Conservation (phyloP, 2,888 invertebrate species). For the Sclerodermus sp. region DNA sequence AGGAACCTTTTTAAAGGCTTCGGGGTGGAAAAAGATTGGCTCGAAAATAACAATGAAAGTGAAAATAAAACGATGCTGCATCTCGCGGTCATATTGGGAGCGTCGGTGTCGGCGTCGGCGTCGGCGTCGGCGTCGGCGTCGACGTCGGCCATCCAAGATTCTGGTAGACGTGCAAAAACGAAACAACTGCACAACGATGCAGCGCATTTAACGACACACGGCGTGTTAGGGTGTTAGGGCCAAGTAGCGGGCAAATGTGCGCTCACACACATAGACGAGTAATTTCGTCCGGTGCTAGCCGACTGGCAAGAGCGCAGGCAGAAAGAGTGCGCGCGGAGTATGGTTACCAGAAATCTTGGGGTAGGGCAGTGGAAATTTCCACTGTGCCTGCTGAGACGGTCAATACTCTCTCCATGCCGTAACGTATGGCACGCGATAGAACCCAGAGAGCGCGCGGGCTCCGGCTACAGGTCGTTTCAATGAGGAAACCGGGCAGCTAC, state of each 20-base stretch:
- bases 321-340: constrained; percentile 23
- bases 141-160: no score
- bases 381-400: constrained; percentile 53
- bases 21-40: no score
- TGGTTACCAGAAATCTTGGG: constrained; percentile 42
- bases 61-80: no score
- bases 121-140: no score
- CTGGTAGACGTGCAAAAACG: constrained; percentile 12
- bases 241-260: constrained; percentile 10
- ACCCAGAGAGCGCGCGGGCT: constrained; percentile 14
- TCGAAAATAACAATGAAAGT: no score
- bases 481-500: constrained; percentile 3
- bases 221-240: constrained; percentile 17
- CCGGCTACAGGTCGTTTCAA: constrained; percentile 28
- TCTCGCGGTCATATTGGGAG: no score
- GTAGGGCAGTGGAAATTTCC: constrained; percentile 57
- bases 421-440: constrained; percentile 34
- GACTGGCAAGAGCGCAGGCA: no score
- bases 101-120: no score
- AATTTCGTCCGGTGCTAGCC: constrained; percentile 6
- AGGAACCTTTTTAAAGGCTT: no score
- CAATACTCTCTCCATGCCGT: constrained; percentile 52
- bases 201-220: constrained; percentile 24
- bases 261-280: background rate
- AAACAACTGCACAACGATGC: constrained; percentile 8